These are phyloP conservation scores for Nephrotoma guestfalica DNA, from an alignment of 2,888 invertebrate genomes.

Conservation along the genomic window DNA sequence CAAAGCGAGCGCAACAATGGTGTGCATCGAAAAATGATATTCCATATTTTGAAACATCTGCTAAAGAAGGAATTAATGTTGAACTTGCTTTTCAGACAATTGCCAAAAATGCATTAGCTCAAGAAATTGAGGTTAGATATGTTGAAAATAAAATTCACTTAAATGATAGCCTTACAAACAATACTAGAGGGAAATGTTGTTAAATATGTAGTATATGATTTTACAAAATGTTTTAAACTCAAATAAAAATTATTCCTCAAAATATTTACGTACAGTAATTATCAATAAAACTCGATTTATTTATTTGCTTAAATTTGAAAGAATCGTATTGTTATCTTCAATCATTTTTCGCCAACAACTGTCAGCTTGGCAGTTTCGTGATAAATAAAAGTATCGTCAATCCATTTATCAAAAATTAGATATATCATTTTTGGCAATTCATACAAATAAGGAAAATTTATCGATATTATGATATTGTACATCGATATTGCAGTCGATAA, in stretches of 20 bases:
- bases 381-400: background rate
- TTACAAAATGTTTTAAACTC: background rate
- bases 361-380: background rate
- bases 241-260: background rate
- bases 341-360: background rate
- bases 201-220: background rate
- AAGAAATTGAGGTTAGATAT: slow-evolving; percentile 58
- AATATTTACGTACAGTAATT: background rate
- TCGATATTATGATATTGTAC: background rate
- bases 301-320: background rate
- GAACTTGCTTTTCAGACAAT: slow-evolving; percentile 99
- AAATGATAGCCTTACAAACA: background rate
- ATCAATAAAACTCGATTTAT: background rate
- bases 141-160: background rate
- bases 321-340: background rate
- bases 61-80: slow-evolving; percentile 97
- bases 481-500: background rate
- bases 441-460: background rate
- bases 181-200: background rate
- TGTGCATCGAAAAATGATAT: slow-evolving; percentile 98
- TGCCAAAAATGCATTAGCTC: slow-evolving; percentile 91
- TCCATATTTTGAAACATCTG: slow-evolving; percentile 98
- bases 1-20: slow-evolving; percentile 94
- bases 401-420: background rate
- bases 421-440: background rate